phyloP scores from a whole-genome alignment of 92 coral and sea anemone genomes.

The Pocillopora meandrina region DNA sequence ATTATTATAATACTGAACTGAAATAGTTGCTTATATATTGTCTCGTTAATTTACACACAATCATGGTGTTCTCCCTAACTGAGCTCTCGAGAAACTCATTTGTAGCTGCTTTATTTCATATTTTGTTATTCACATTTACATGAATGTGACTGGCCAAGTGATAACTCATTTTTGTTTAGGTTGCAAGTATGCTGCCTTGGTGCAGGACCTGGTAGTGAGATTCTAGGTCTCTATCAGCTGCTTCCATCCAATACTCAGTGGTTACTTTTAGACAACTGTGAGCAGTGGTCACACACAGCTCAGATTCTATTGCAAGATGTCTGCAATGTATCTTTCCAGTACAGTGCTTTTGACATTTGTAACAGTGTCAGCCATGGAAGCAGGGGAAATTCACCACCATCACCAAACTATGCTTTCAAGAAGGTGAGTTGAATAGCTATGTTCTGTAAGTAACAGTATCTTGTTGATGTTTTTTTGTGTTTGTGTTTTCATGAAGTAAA shows the following conservation, averaged over 20 bases:
- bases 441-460: too few species aligned
- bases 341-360: conserved; percentile 83
- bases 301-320: conserved; percentile 74
- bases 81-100: too few species aligned
- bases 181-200: conserved; percentile 94
- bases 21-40: too few species aligned
- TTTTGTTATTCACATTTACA: too few species aligned
- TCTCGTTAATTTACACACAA: too few species aligned
- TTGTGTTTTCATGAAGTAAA: too few species aligned
- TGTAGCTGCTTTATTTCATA: too few species aligned
- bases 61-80: too few species aligned
- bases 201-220: conserved; percentile 99
- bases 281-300: conserved; percentile 94
- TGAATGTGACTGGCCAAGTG: not conserved
- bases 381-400: conserved; percentile 3
- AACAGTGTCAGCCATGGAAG: conserved; percentile 43
- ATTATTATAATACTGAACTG: too few species aligned
- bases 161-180: conserved; percentile 23
- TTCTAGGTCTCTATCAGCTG: conserved; percentile 83
- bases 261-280: conserved; percentile 93
- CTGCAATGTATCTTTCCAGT: conserved; percentile 70
- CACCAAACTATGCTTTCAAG: conserved; percentile 72
- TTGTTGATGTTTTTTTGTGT: too few species aligned
- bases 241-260: conserved; percentile 90
- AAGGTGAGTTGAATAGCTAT: conserved; percentile 56